These are phyloP conservation scores for Channa maculata DNA, from an alignment of 2,113 vertebrate species.

Conservation along the genomic window DNA sequence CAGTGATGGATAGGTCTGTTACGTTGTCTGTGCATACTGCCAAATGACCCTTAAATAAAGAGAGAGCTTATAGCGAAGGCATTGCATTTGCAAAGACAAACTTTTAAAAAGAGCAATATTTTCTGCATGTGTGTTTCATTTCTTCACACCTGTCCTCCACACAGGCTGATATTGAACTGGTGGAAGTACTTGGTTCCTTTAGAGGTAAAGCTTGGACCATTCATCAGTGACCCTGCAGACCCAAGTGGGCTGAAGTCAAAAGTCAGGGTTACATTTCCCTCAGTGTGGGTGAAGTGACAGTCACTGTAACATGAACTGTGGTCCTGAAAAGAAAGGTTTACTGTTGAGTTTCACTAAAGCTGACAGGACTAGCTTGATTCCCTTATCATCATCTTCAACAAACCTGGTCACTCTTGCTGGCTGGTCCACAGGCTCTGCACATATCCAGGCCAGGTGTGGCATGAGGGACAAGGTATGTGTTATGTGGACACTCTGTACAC, in stretches of 20 bases:
- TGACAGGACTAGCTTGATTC: background rate
- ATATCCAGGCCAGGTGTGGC: constrained; percentile 87
- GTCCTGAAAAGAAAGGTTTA: constrained; percentile 81
- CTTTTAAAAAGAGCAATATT: background rate
- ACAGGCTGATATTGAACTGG: constrained; percentile 96
- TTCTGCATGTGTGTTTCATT: background rate
- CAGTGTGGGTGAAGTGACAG: constrained; percentile 86
- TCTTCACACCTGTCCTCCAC: constrained; percentile 89
- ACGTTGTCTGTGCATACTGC: constrained; percentile 94
- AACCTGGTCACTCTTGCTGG: constrained; percentile 90
- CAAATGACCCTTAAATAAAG: constrained; percentile 83
- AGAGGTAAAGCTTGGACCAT: constrained; percentile 95
- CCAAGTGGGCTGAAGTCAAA: constrained; percentile 91
- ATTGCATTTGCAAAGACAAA: background rate
- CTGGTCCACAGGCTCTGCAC: constrained; percentile 91
- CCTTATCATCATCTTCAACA: background rate
- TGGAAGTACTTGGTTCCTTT: constrained; percentile 98
- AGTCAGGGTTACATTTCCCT: constrained; percentile 87
- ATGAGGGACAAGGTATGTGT: constrained; percentile 90
- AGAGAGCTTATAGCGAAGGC: background rate
- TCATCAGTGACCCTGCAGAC: constrained; percentile 88
- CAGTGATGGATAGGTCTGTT: constrained; percentile 89
- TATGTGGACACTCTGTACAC: constrained; percentile 89
- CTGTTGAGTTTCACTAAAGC: background rate
- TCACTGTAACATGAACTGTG: constrained; percentile 94